Evolutionary conservation across 1,140 invertebrate species (phyloP).

Genomic region (Ctenoplectra terminalis): DNA sequence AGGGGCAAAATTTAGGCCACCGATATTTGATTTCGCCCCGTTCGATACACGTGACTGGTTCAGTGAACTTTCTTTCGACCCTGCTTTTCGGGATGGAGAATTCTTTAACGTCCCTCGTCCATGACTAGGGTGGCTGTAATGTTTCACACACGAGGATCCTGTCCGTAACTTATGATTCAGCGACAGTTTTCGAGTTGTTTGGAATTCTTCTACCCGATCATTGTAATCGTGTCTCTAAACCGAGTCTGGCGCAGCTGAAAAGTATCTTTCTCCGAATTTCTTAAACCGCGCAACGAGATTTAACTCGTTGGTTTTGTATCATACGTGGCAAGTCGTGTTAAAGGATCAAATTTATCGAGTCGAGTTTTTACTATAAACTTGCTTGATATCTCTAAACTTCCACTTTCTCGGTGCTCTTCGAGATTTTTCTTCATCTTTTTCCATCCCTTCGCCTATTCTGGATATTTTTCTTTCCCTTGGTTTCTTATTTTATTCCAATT

Average conservation of each 20-base stretch:
- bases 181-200: constrained; percentile 7
- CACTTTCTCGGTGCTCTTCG: constrained; percentile 1
- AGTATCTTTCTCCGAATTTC: constrained; percentile 42
- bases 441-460: background rate
- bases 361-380: constrained; percentile 61
- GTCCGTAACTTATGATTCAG: background rate
- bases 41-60: background rate
- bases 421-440: background rate
- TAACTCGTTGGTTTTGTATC: constrained; percentile 56
- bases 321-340: constrained; percentile 55
- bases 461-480: background rate
- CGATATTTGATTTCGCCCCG: constrained; percentile 18
- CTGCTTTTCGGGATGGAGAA: background rate
- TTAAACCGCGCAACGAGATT: constrained; percentile 46
- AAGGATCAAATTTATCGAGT: constrained; percentile 66
- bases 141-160: background rate
- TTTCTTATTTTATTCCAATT: background rate
- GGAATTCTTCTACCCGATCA: background rate
- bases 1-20: constrained; percentile 35
- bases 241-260: constrained; percentile 19
- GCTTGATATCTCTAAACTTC: constrained; percentile 57
- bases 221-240: background rate
- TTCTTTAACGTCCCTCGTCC: background rate
- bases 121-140: background rate
- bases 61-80: background rate